Percentiles rank a stretch among this genome's conserved stretches.
These are phyloP conservation scores for Mellilla xanthometata DNA, from an alignment of 2,888 invertebrate genomes.

Conservation along the genomic window DNA sequence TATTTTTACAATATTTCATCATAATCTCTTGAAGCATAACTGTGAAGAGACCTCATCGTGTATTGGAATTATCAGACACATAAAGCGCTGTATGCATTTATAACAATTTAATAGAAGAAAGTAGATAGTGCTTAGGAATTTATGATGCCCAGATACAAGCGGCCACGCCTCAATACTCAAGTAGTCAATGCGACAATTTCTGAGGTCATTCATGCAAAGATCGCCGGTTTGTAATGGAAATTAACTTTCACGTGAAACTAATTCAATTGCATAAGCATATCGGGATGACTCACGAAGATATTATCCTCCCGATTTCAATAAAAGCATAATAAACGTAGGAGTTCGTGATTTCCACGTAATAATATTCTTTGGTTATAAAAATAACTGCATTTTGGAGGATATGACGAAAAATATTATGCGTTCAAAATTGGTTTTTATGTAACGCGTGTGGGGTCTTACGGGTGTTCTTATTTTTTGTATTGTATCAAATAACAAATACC, in stretches of 20 bases:
- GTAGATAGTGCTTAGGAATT: too few species aligned
- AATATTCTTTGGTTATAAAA: constrained; percentile 12
- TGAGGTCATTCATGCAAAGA: constrained; percentile 10
- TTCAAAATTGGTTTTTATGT: constrained; percentile 18
- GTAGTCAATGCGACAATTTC: neutral
- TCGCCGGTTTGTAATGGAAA: neutral
- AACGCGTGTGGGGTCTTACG: constrained; percentile 18
- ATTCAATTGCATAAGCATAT: constrained; percentile 5
- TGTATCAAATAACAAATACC: too few species aligned
- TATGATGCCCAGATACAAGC: too few species aligned
- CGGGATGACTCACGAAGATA: constrained; percentile 6
- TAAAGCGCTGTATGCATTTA: too few species aligned
- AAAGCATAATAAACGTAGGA: too few species aligned
- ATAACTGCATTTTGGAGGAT: constrained; percentile 16
- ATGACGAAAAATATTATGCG: constrained; percentile 15
- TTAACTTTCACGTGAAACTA: constrained; percentile 11
- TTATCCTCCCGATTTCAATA: constrained; percentile 7
- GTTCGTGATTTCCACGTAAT: neutral
- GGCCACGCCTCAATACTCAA: neutral
- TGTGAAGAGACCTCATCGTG: too few species aligned
- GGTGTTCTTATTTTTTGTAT: too few species aligned
- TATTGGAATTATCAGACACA: too few species aligned
- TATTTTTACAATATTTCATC: too few species aligned
- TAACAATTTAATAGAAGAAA: too few species aligned
- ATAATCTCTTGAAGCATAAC: too few species aligned